Evolutionary conservation across 2,113 vertebrate species (phyloP).

Genomic region (Cygnus atratus): DNA sequence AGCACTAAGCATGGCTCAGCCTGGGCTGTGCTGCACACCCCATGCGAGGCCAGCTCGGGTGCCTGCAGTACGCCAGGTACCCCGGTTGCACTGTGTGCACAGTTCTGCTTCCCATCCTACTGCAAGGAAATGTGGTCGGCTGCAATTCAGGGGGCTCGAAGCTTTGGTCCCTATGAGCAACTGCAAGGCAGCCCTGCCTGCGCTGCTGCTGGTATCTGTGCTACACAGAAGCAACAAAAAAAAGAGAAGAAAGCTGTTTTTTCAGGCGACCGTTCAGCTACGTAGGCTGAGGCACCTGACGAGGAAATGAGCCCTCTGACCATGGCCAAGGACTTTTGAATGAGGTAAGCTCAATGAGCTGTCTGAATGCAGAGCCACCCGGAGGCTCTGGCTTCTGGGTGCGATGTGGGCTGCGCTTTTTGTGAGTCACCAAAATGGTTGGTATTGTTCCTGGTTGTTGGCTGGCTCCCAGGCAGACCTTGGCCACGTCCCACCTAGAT

Average conservation of each 20-base stretch:
- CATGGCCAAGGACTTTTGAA: background rate
- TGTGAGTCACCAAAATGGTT: slow-evolving; percentile 21
- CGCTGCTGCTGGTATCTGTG: background rate
- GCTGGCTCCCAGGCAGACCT: background rate
- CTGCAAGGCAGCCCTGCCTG: background rate
- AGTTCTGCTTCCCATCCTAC: background rate
- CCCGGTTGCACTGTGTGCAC: rapidly evolving
- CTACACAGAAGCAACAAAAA: background rate
- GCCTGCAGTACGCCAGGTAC: rapidly evolving
- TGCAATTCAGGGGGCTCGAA: background rate
- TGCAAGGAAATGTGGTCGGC: rapidly evolving
- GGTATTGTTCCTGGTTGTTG: background rate
- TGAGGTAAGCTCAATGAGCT: background rate
- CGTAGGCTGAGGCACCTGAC: background rate
- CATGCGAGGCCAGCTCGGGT: rapidly evolving
- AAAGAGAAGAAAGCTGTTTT: background rate
- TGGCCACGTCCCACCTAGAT: background rate
- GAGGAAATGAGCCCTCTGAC: background rate
- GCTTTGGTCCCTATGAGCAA: rapidly evolving
- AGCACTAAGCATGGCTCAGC: rapidly evolving
- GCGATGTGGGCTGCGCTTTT: background rate
- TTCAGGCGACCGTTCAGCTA: background rate
- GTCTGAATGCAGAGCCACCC: background rate
- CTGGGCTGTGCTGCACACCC: background rate
- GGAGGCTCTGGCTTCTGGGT: background rate